A percentile compares a stretch with the other conserved stretches of the same genome.
Conservation (phyloP, 2,888 invertebrate genomes). For the Heteromurus nitidus region DNA sequence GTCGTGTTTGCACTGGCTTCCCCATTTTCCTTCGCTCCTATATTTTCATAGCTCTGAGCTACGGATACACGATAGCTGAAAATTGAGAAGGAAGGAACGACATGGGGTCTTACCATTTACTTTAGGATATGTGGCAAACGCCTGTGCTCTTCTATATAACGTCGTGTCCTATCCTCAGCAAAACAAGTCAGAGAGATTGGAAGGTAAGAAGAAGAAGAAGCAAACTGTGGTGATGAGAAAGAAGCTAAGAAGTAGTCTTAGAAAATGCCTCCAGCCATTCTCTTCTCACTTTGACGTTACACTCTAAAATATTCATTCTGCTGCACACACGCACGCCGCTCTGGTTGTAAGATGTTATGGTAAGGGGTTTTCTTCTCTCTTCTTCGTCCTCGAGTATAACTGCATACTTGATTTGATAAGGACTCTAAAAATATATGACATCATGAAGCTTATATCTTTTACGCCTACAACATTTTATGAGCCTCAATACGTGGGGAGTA, state of each 20-base stretch:
- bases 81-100: slow-evolving; percentile 30
- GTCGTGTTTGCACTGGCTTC: slow-evolving; percentile 22
- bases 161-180: neutral
- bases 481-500: no score
- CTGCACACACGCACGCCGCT: no score
- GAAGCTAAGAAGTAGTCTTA: slow-evolving; percentile 10
- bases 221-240: slow-evolving; percentile 23
- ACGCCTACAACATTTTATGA: neutral
- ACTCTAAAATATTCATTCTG: slow-evolving; percentile 34
- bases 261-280: slow-evolving; percentile 32
- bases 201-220: neutral
- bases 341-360: no score
- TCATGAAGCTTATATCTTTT: no score
- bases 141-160: neutral
- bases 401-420: neutral
- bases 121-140: no score
- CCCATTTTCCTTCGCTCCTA: neutral
- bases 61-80: slow-evolving; percentile 27
- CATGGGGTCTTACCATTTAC: no score
- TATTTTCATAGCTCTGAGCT: slow-evolving; percentile 11
- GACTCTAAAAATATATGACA: neutral
- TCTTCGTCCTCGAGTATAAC: neutral
- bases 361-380: no score
- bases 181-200: neutral
- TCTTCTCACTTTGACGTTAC: slow-evolving; percentile 36